A percentile compares a stretch with the other conserved stretches of the same genome.
phyloP scores from a whole-genome alignment of 2,888 invertebrate genomes.

The Cylloceria caligata region DNA sequence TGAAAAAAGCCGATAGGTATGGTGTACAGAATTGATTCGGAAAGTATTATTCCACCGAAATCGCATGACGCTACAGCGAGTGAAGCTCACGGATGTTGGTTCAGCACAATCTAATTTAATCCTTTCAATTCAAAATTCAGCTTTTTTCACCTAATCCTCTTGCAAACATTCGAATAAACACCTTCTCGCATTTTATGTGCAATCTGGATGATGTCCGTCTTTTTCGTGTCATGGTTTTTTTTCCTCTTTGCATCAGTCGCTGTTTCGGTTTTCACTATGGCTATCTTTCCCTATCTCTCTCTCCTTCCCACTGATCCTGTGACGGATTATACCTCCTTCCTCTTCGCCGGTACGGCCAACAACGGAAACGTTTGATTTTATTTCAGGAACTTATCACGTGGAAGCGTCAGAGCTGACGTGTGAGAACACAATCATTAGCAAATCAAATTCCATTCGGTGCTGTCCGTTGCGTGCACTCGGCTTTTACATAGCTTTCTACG shows the following conservation, averaged over 20 bases:
- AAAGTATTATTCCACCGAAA: slow-evolving; percentile 30
- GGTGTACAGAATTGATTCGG: neutral
- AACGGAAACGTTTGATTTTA: neutral
- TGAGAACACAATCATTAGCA: neutral
- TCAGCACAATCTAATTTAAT: slow-evolving; percentile 79
- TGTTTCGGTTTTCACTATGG: neutral
- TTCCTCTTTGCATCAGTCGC: neutral
- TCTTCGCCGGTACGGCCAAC: neutral
- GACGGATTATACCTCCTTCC: neutral
- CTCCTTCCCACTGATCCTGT: neutral
- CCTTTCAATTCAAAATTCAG: slow-evolving; percentile 73
- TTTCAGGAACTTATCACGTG: neutral
- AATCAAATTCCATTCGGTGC: neutral
- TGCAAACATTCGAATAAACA: slow-evolving; percentile 71
- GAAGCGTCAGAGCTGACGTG: neutral
- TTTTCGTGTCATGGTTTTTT: slow-evolving; percentile 27
- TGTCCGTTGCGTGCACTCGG: neutral
- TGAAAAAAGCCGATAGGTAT: slow-evolving; percentile 13
- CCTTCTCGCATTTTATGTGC: slow-evolving; percentile 47
- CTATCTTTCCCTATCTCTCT: neutral
- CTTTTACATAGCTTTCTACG: neutral
- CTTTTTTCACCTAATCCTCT: slow-evolving; percentile 70
- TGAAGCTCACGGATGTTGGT: slow-evolving; percentile 68
- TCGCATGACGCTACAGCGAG: slow-evolving; percentile 30
- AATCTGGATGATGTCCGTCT: slow-evolving; percentile 25